phyloP scores from a whole-genome alignment of 2,797 vertebrate genomes.

The Hippocampus kuda region DNA sequence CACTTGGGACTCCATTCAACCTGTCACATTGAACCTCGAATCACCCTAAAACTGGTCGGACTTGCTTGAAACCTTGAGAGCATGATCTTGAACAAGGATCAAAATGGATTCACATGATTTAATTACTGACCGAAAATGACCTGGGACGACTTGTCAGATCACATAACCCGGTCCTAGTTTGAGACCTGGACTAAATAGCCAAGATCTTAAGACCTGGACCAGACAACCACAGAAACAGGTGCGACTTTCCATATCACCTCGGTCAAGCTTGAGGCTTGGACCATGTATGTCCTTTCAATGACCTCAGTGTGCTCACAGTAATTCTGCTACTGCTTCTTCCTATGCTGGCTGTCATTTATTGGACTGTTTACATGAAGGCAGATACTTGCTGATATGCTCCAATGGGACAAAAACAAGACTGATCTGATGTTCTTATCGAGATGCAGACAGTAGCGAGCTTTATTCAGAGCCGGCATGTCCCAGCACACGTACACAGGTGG shows the following conservation, averaged over 20 bases:
- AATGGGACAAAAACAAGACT: conserved; percentile 5
- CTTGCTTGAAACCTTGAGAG: not conserved
- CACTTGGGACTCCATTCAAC: not conserved
- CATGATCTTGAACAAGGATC: not conserved
- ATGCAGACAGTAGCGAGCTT: conserved; percentile 25
- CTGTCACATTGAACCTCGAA: not conserved
- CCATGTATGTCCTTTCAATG: not conserved
- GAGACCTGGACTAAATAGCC: not conserved
- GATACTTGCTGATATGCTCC: conserved; percentile 8
- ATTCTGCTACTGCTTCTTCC: not conserved
- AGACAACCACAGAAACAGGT: not conserved
- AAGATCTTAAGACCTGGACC: not conserved
- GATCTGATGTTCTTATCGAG: conserved; percentile 14
- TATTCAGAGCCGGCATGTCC: conserved; percentile 49
- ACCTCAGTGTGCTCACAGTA: not conserved
- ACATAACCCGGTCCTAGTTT: not conserved
- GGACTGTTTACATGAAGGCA: conserved; percentile 19
- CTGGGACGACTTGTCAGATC: not conserved
- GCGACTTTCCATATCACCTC: not conserved
- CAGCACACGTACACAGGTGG: conserved; percentile 64
- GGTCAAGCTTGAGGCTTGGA: not conserved
- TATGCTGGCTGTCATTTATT: conserved; percentile 6
- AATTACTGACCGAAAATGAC: not conserved
- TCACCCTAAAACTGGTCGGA: not conserved
- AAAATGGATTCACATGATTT: not conserved